Evolutionary conservation across 2,113 vertebrate species (phyloP).

Genomic region (Cyprinodon tularosa): DNA sequence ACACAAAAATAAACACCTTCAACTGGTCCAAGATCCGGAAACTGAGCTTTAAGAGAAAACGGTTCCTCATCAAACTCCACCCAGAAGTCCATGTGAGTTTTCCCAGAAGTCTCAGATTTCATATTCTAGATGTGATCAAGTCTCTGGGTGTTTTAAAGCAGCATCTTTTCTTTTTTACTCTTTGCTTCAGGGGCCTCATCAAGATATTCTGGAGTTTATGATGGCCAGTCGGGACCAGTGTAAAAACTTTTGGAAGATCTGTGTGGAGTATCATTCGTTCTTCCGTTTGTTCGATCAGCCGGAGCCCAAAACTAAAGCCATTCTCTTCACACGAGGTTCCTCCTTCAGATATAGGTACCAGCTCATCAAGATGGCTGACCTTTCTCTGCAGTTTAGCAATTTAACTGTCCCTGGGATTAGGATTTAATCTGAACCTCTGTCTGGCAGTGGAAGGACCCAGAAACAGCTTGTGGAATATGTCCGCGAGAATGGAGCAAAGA

Average conservation of each 20-base stretch:
- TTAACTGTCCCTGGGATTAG: background rate
- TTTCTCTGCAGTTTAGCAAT: background rate
- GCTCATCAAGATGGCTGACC: background rate
- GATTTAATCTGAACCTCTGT: constrained; percentile 23
- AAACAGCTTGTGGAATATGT: constrained; percentile 94
- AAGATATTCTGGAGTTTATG: constrained; percentile 94
- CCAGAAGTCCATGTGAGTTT: constrained; percentile 91
- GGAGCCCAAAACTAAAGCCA: constrained; percentile 87
- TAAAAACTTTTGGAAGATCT: constrained; percentile 98
- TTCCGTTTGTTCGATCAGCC: constrained; percentile 94
- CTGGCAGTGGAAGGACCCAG: constrained; percentile 92
- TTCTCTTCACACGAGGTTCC: constrained; percentile 92
- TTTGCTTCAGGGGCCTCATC: constrained; percentile 87
- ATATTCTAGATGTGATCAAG: background rate
- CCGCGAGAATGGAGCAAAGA: constrained; percentile 86
- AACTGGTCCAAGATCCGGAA: constrained; percentile 99
- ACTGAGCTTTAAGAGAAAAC: constrained; percentile 96
- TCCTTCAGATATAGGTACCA: constrained; percentile 98
- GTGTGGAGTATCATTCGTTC: constrained; percentile 96
- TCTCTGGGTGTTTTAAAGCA: background rate
- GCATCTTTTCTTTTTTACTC: background rate
- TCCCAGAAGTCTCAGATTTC: background rate
- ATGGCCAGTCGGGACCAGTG: constrained; percentile 93
- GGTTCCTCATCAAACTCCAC: constrained; percentile 95
- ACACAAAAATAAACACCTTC: constrained; percentile 98